A percentile compares a stretch with the other conserved stretches of the same genome.
phyloP scores from a whole-genome alignment of 2,113 vertebrate species.

The Sinocyclocheilus anophthalmus region DNA sequence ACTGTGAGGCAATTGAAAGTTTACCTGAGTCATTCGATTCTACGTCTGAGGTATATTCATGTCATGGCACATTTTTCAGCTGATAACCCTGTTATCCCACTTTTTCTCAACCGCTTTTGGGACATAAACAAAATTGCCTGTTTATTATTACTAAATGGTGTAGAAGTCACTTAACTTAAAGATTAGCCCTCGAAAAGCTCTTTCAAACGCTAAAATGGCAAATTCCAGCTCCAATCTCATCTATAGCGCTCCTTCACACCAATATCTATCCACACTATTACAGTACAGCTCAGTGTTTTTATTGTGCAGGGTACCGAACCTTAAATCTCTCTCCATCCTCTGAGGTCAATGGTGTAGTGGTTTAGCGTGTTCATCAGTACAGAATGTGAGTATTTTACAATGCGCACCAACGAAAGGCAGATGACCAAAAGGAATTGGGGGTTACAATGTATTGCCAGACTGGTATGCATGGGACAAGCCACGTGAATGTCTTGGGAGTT shows the following conservation, averaged over 20 bases:
- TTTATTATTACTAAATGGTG: slow-evolving; percentile 58
- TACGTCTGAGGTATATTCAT: slow-evolving; percentile 79
- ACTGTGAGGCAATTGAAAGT: slow-evolving; percentile 76
- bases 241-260: no score
- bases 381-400: slow-evolving; percentile 7
- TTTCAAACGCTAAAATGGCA: slow-evolving; percentile 41
- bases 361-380: slow-evolving; percentile 14
- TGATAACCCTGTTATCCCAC: slow-evolving; percentile 65
- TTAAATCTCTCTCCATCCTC: no score
- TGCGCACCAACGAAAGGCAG: no score
- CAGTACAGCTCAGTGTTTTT: slow-evolving; percentile 42
- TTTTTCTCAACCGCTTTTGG: slow-evolving; percentile 49
- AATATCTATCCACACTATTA: no score
- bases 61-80: slow-evolving; percentile 69
- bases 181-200: slow-evolving; percentile 51
- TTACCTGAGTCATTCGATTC: slow-evolving; percentile 77
- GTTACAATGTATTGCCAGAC: no score
- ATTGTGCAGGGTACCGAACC: no score
- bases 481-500: slow-evolving; percentile 28
- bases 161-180: slow-evolving; percentile 52
- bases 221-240: slow-evolving; percentile 55
- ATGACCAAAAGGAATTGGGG: no score
- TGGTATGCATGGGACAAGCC: slow-evolving; percentile 53
- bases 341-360: no score
- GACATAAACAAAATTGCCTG: slow-evolving; percentile 43